phyloP scores from a whole-genome alignment of 2,888 invertebrate species.

The Nephrotoma flavescens region DNA sequence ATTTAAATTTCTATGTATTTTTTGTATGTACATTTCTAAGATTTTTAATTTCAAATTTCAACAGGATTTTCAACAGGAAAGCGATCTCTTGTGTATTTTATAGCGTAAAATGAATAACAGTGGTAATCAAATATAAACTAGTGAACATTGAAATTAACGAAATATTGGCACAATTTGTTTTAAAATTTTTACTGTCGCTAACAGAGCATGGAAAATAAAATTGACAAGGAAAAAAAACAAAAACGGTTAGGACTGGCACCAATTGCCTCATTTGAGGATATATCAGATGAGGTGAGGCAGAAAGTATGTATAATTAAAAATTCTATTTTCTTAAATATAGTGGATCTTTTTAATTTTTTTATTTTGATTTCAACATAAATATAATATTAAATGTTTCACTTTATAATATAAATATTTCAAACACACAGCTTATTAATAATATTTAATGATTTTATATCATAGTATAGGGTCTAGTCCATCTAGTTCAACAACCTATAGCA shows the following conservation, averaged over 20 bases:
- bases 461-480: no score
- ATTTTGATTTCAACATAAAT: slow-evolving; percentile 3
- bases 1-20: no score
- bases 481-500: no score
- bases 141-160: not conserved
- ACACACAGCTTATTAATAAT: no score
- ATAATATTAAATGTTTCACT: not conserved
- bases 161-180: not conserved
- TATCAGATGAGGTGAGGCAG: slow-evolving; percentile 63
- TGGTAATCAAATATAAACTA: not conserved
- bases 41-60: no score
- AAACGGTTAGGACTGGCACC: slow-evolving; percentile 84
- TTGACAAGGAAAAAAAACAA: slow-evolving; percentile 31
- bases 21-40: no score
- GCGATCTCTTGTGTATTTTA: not conserved
- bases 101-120: not conserved
- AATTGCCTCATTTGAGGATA: slow-evolving; percentile 86
- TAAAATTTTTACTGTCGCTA: not conserved
- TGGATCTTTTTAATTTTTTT: not conserved
- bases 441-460: no score
- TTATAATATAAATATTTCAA: not conserved
- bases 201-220: not conserved
- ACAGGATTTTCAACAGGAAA: no score
- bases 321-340: not conserved
- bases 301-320: slow-evolving; percentile 36